Base-by-base conservation (phyloP, 1,140 invertebrate genomes). In the Dufourea novaeangliae region DNA sequence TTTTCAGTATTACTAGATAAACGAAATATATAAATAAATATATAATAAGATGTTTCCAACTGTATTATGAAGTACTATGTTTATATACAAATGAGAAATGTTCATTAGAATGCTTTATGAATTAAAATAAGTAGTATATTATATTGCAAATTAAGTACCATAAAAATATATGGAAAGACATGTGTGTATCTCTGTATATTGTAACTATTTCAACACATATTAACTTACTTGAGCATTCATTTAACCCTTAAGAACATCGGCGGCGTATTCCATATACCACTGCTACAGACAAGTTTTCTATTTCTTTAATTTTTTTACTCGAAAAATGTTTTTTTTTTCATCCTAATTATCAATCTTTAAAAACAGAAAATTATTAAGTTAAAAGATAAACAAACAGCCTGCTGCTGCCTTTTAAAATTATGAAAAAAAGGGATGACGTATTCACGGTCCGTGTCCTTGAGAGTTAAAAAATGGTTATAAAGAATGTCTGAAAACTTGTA, bases 91-190 rank as follows among this genome's bases (percentile, higher is more conserved):
- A 34, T 11, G 10, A 11, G 17, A 39, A n/a, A n/a, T 11, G 10
- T 39, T 12, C 20, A 68, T 67, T 68, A 67, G 12, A n/a, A 25
- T 22, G 17, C 14, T 34, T 63, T 34, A 1, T 29, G 2, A 54
- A 64, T 27, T 14, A 32, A 61, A 14, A 12, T 56, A 54, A 41
- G 39, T 25, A 56, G n/a, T 41, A 44, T 41, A 67, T 7, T 67
- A 39, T 52, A 14, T 8, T 25, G 5, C 22, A 41, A 39, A 59
- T 59, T 59, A 59, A 70, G 68, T 59, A 59, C 68, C 25, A 44
- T 44, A 32, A 52, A n/a, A 22, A 73, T 50, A 52, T 52, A 64
- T 64, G 25, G 22, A 22, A 64, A 62, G 11, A 29, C 20, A 34
- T 72, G 2, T 14, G 37, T 62, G 8, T 29, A 64, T 64, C n/a